A percentile compares a stretch with the other conserved stretches of the same genome.
Evolutionary conservation across 2,113 vertebrate species (phyloP).

Genomic region (Albula glossodonta): DNA sequence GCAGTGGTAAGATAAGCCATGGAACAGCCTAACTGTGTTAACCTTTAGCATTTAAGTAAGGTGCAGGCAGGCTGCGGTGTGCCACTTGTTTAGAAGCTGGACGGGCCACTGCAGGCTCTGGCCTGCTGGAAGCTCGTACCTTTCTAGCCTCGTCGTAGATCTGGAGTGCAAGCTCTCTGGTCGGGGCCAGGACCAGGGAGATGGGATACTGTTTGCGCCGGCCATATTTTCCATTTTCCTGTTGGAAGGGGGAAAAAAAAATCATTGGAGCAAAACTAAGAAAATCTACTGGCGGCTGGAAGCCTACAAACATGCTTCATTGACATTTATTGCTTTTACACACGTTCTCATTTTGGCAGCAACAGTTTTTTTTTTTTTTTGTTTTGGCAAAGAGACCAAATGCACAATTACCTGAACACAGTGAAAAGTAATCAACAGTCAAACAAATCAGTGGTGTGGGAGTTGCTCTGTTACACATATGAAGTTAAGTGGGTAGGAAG

Average conservation of each 20-base stretch:
- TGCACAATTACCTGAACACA: neutral
- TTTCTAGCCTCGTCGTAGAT: conserved; percentile 97
- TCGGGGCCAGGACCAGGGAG: conserved; percentile 91
- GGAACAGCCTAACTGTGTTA: too few relatives aligned
- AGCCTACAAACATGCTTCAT: neutral
- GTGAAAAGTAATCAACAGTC: too few relatives aligned
- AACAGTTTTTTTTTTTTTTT: neutral
- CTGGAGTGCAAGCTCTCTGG: conserved; percentile 92
- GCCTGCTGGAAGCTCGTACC: conserved; percentile 59
- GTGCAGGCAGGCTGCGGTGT: too few relatives aligned
- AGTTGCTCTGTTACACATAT: too few relatives aligned
- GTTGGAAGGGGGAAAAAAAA: neutral
- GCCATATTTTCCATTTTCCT: conserved; percentile 93
- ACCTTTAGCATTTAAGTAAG: too few relatives aligned
- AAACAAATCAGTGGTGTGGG: too few relatives aligned
- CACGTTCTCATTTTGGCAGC: neutral
- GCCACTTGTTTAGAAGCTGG: too few relatives aligned
- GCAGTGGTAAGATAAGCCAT: too few relatives aligned
- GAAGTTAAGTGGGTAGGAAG: too few relatives aligned
- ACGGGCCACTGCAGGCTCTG: neutral
- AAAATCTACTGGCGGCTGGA: neutral
- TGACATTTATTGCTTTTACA: neutral
- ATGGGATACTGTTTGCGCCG: conserved; percentile 96
- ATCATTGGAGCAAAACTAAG: neutral
- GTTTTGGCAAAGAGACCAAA: neutral